Percentiles rank a stretch among this genome's conserved stretches.
phyloP scores from a whole-genome alignment of 2,888 invertebrate species.

The Torymus auratus region DNA sequence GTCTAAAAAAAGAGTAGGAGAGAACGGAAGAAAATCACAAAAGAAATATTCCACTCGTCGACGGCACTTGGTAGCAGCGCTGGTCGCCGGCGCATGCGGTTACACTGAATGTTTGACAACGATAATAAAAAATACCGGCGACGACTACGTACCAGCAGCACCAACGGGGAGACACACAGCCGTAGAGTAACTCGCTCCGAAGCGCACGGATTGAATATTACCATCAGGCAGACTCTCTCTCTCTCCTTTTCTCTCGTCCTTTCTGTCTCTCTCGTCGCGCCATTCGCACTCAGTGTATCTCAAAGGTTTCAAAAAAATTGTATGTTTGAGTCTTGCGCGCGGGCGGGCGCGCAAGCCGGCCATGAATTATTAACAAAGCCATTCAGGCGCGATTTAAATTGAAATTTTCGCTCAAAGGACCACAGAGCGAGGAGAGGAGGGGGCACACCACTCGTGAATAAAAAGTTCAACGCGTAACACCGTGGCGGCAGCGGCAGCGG shows the following conservation, averaged over 20 bases:
- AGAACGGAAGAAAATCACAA: slow-evolving; percentile 31
- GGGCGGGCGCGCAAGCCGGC: slow-evolving; percentile 7
- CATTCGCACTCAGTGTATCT: slow-evolving; percentile 10
- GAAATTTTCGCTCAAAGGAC: slow-evolving; percentile 55
- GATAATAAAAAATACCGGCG: slow-evolving; percentile 21
- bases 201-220: slow-evolving; percentile 44
- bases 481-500: not conserved
- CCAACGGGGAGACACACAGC: not conserved
- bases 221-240: not conserved
- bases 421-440: not conserved
- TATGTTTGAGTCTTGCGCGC: slow-evolving; percentile 39
- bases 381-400: slow-evolving; percentile 59
- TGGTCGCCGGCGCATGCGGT: not conserved
- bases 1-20: not conserved
- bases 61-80: slow-evolving; percentile 10
- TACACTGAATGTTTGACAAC: slow-evolving; percentile 47
- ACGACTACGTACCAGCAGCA: not conserved
- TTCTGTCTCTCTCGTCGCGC: slow-evolving; percentile 1
- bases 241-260: not conserved
- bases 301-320: slow-evolving; percentile 59
- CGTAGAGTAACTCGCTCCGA: not conserved
- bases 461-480: slow-evolving; percentile 39
- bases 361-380: slow-evolving; percentile 60
- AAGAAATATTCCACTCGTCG: slow-evolving; percentile 32
- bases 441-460: slow-evolving; percentile 25